A percentile compares a stretch with the other conserved stretches of the same genome.
Conservation (phyloP, 2,113 vertebrate species). For the Gymnobelideus leadbeateri region DNA sequence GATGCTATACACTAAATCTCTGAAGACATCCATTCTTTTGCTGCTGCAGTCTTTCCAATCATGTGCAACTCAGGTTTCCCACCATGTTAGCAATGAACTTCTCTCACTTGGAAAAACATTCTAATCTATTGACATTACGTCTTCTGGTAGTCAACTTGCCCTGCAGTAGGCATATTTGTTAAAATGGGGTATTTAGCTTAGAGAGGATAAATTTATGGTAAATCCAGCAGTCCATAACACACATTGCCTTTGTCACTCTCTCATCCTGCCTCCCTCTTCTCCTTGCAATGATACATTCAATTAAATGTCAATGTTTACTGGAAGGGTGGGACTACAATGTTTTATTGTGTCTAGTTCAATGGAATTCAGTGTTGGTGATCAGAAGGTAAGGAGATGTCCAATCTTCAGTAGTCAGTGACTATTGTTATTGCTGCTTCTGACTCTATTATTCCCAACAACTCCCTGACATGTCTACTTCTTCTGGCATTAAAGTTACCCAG, state of each 20-base stretch:
- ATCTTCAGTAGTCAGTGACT: background rate
- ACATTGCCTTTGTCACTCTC: background rate
- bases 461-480: background rate
- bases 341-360: background rate
- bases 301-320: background rate
- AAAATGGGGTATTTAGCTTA: background rate
- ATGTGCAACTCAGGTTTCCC: background rate
- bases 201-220: background rate
- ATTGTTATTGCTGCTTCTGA: background rate
- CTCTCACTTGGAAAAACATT: too few relatives aligned
- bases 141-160: background rate
- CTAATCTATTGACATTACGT: too few relatives aligned
- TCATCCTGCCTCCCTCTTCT: background rate
- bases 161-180: background rate
- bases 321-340: background rate
- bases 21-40: background rate
- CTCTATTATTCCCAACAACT: too few relatives aligned
- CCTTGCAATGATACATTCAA: background rate
- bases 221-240: background rate
- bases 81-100: too few relatives aligned
- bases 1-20: background rate
- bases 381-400: background rate
- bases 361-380: background rate
- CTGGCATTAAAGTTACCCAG: too few relatives aligned
- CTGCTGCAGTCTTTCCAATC: background rate